Evolutionary conservation across 2,797 vertebrate species (phyloP).

Genomic region (Nyctalus aviator): DNA sequence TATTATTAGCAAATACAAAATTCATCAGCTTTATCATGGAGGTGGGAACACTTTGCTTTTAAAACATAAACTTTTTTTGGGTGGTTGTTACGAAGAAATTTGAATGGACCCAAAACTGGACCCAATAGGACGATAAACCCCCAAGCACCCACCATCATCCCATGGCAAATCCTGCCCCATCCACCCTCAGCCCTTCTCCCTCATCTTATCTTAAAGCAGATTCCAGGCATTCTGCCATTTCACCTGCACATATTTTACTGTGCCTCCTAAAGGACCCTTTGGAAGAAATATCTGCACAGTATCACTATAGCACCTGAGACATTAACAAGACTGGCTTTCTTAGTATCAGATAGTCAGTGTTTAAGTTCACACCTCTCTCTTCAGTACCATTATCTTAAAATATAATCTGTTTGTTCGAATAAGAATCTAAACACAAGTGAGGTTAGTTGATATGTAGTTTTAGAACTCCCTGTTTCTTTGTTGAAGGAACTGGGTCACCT

Average conservation of each 20-base stretch:
- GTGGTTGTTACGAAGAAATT: background rate
- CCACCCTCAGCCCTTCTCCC: background rate
- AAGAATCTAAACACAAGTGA: background rate
- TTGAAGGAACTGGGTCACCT: background rate
- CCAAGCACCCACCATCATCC: accelerated
- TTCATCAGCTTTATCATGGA: background rate
- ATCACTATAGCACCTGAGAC: background rate
- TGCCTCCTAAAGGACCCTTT: background rate
- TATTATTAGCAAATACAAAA: background rate
- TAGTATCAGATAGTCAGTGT: background rate
- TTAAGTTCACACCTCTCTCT: conserved; percentile 18
- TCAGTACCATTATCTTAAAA: background rate
- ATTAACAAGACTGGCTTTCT: background rate
- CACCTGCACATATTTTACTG: background rate
- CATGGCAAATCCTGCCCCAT: accelerated
- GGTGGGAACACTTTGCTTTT: background rate
- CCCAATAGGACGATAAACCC: accelerated
- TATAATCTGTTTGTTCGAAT: background rate
- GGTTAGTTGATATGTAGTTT: background rate
- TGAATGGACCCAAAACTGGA: background rate
- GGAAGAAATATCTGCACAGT: background rate
- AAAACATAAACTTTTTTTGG: background rate
- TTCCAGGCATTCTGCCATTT: background rate
- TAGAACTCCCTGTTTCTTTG: background rate
- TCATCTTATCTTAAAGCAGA: background rate